Evolutionary conservation across 2,113 vertebrate species (phyloP).

Genomic region (Nothoprocta pentlandii): DNA sequence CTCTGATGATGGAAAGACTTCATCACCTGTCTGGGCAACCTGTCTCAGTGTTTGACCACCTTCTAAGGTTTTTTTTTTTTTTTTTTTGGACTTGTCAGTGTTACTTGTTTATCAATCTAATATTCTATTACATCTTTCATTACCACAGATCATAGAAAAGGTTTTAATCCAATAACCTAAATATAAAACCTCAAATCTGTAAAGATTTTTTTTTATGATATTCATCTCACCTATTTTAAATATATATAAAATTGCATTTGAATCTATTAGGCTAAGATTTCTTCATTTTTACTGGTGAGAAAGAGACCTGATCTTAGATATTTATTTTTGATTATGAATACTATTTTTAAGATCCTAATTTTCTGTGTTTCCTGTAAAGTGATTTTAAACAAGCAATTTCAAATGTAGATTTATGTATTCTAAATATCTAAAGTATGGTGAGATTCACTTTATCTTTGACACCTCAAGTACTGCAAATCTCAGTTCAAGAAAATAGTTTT

Average conservation of each 20-base stretch:
- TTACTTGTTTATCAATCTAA: neutral
- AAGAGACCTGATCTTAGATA: rapidly evolving
- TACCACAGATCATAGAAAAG: neutral
- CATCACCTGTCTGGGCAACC: neutral
- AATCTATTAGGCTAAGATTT: neutral
- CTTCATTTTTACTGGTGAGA: neutral
- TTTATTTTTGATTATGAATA: neutral
- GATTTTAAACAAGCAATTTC: neutral
- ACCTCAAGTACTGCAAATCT: neutral
- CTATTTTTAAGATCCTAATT: neutral
- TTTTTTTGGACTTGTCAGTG: neutral
- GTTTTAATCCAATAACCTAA: neutral
- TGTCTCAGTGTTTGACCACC: neutral
- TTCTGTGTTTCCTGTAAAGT: neutral
- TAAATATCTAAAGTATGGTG: neutral
- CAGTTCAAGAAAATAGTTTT: neutral
- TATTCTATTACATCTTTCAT: neutral
- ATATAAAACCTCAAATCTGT: neutral
- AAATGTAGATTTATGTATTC: neutral
- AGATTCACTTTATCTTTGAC: neutral
- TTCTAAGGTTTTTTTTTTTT: neutral
- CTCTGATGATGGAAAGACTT: neutral
- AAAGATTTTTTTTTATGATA: neutral
- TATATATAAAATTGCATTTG: neutral
- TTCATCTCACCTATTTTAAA: neutral